Percentiles rank a stretch among this genome's conserved stretches.
Evolutionary conservation across 2,888 invertebrate species (phyloP).

Genomic region (Drosophila pseudotakahashii): DNA sequence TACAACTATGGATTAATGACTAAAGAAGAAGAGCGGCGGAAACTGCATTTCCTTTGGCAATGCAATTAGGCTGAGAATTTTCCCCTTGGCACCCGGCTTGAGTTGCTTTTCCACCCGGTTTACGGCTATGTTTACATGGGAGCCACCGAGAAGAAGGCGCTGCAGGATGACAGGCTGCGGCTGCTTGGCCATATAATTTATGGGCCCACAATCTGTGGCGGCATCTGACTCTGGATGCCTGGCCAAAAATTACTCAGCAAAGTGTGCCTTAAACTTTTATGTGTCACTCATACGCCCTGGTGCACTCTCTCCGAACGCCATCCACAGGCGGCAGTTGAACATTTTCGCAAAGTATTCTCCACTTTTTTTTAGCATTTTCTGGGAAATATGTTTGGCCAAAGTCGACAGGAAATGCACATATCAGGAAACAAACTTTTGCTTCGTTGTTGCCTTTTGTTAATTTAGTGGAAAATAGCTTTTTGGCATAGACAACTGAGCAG

Average conservation of each 20-base stretch:
- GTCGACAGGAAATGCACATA: slow-evolving; percentile 60
- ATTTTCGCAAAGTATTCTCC: slow-evolving; percentile 35
- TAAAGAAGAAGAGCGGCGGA: slow-evolving; percentile 48
- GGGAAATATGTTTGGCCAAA: slow-evolving; percentile 32
- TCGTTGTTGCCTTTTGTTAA: slow-evolving; percentile 51
- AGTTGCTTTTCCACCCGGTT: slow-evolving; percentile 25
- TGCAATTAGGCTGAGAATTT: slow-evolving; percentile 51
- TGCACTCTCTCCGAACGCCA: too few relatives aligned
- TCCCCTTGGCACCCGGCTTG: background rate
- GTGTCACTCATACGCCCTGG: slow-evolving; percentile 70
- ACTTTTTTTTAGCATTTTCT: slow-evolving; percentile 43
- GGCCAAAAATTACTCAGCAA: slow-evolving; percentile 50
- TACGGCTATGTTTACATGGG: slow-evolving; percentile 60
- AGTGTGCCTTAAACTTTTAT: slow-evolving; percentile 70
- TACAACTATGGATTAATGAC: slow-evolving; percentile 29
- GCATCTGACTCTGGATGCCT: slow-evolving; percentile 8
- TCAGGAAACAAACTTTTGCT: slow-evolving; percentile 41
- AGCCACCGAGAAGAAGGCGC: background rate
- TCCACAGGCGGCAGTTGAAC: too few relatives aligned
- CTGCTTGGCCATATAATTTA: slow-evolving; percentile 59
- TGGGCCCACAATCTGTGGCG: slow-evolving; percentile 39
- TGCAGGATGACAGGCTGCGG: slow-evolving; percentile 49
- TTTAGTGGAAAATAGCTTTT: slow-evolving; percentile 71
- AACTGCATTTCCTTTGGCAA: slow-evolving; percentile 56
- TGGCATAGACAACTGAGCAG: slow-evolving; percentile 38